Base-by-base conservation (phyloP, 1,140 invertebrate species). In the Tetramorium alpestre region DNA sequence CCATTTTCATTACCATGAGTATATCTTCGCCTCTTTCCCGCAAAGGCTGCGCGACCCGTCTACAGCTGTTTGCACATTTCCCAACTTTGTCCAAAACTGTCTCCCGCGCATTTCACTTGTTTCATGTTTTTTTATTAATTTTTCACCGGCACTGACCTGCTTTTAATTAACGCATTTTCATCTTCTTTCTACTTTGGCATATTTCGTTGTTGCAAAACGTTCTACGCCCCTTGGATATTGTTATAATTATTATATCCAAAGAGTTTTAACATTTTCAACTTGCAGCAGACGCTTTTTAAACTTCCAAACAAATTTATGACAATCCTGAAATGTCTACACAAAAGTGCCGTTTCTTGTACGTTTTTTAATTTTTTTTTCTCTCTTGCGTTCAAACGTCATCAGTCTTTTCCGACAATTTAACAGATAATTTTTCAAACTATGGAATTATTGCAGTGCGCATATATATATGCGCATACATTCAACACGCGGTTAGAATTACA, bases 1-100 rank as follows among this genome's bases (percentile, higher is more conserved):
- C 86, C 86, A 88, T 90, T 90, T 90, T 90, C 88, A 90, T 90
- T 90, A 88, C 54, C 80, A 65, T 60, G 75, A 77, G 56, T 73
- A 88, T 62, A 75, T 85, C 87, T 76, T 73, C 65, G 73, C 58
- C 67, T 58, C 56, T 58, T 76, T 85, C 51, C 41, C 38, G 62
- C 47, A 47, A 86, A 82, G 86, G 87, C 70, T 72, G 85, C 47
- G 85, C 77, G 88, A 89, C 77, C 85, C 78, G 77, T 81, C 82
- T 33, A 33, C 54, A 41, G 88, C 85, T 89, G 69, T 89, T 86
- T 86, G 75, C 82, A 67, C 82, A 80, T 89, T 89, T 89, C n/a
- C 87, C 49, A 56, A 73, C 73, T 78, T 62, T 78, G 60, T 85
- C 62, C 72, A 49, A 64, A 85, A 64, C 51, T 80, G 72, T 80